Evolutionary conservation across 2,888 invertebrate species (phyloP), one percentile per base, ranked within the genome.

Genomic region (Clitarchus hookeri): DNA sequence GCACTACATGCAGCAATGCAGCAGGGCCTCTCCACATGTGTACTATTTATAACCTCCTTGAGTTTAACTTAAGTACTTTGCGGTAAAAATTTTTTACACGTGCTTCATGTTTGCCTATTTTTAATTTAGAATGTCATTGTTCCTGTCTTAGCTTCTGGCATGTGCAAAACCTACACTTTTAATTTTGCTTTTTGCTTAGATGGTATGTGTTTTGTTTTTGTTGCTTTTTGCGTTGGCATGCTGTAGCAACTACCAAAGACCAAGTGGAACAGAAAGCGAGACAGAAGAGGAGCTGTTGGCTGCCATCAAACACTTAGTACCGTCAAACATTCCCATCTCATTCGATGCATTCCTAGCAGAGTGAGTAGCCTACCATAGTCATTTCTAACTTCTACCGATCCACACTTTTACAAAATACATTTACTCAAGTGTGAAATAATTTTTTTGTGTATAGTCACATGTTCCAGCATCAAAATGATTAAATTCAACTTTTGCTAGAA

Each of bases 211-310:
- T 79, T 78, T 85, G 79, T 83, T 85, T 87, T 85, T 85, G 86
- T 86, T 86, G 77, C 36, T 87, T 85, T 85, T 86, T 86, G 86
- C 84, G 78, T 83, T 87, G 84, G 86, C 65, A 84, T 86, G 79
- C 26, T 86, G 85, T 84, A 78, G 83, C 85, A 86, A 85, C 87
- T 86, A 87, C 84, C 87, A 86, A 79, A 92, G 93, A 90, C 94
- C 93, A 91, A 94, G 94, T 90, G 94, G 95, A 91, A 95, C 95
- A 91, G 94, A 96, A 93, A 95, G 95, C 91, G 96, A 96, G 92
- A 95, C 95, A 88, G 96, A 96, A 92, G 95, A 95, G 89, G 95
- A 95, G 90, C 92, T 93, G 78, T 92, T 93, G 82, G 91, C 92
- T 84, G 92, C 90, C 90, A 88, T 87, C 87, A 89, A 89, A 86